Base-by-base conservation (phyloP, 2,888 invertebrate species). In the Tenthredo livida region DNA sequence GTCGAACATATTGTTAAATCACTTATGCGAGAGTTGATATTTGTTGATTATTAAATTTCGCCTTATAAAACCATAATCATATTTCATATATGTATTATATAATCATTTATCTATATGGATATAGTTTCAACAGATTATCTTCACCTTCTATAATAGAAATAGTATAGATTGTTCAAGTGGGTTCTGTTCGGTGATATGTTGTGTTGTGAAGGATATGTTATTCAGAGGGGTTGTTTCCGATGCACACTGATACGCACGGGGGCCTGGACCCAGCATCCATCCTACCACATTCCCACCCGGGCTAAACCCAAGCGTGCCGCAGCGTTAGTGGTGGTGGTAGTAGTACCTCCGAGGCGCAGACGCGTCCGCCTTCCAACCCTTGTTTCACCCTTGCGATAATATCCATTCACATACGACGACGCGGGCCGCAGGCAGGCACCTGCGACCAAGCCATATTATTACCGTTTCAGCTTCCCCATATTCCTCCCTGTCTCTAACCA, bases 191-290 rank as follows among this genome's bases (percentile, higher is more conserved):
- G 65, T 61, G 82, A 75, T 84, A 37, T 58, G 85, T 87, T 88
- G 88, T 88, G 83, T 86, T 85, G 87, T 87, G 85, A 84, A 86
- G 87, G 86, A 86, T 88, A 86, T 88, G 88, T 87, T 88, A 89
- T 88, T 89, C 85, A 86, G 88, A 88, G 88, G 87, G 87, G 87
- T 87, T 88, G 87, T 89, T 89, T 89, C 88, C 87, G 87, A 88
- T 87, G 89, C 87, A 88, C 90, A 89, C 89, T 88, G 89, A 89
- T 87, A 88, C 87, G 86, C 87, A 83, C 86, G 88, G 87, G 87
- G 86, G 73, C 75, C 73, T 75, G 86, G 86, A 87, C 87, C 89
- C 87, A 88, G 89, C 89, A 87, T 88, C 88, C 88, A 89, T 84
- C 73, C 84, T 75, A 73, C 61, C 75, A 89, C 88, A 89, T 88